Evolutionary conservation across 2,113 vertebrate species (phyloP).

Genomic region (Crotophaga sulcirostris): DNA sequence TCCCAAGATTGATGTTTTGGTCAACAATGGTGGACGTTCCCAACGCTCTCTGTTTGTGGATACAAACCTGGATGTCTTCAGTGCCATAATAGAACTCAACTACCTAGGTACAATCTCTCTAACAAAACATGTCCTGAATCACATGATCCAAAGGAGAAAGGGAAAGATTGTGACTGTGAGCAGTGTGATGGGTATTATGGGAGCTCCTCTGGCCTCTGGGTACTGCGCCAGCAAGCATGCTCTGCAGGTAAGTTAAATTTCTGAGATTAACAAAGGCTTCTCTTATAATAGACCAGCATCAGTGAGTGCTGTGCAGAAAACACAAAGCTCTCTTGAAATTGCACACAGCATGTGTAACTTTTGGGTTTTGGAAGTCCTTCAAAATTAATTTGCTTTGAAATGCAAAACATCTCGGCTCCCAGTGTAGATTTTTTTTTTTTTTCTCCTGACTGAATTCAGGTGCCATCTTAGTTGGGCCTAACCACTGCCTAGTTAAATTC

Average conservation of each 20-base stretch:
- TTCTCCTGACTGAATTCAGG: background rate
- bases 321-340: background rate
- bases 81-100: conserved; percentile 89
- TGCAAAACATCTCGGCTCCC: background rate
- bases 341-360: background rate
- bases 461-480: background rate
- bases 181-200: conserved; percentile 83
- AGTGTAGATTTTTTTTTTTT: background rate
- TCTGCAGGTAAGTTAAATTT: conserved; percentile 78
- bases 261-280: background rate
- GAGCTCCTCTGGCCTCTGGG: conserved; percentile 82
- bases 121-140: conserved; percentile 88
- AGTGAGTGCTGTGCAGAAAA: background rate
- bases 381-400: background rate
- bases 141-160: conserved; percentile 84
- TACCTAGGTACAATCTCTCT: conserved; percentile 90
- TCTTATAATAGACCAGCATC: background rate
- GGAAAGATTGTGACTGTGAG: conserved; percentile 89
- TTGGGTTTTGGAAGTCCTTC: background rate
- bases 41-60: conserved; percentile 89
- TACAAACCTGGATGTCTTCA: conserved; percentile 84
- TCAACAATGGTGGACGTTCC: conserved; percentile 90
- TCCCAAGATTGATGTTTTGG: conserved; percentile 86
- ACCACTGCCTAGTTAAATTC: background rate
- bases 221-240: conserved; percentile 95